Base-by-base conservation (phyloP, 2,113 vertebrate species). In the Nycticryphes semicollaris region DNA sequence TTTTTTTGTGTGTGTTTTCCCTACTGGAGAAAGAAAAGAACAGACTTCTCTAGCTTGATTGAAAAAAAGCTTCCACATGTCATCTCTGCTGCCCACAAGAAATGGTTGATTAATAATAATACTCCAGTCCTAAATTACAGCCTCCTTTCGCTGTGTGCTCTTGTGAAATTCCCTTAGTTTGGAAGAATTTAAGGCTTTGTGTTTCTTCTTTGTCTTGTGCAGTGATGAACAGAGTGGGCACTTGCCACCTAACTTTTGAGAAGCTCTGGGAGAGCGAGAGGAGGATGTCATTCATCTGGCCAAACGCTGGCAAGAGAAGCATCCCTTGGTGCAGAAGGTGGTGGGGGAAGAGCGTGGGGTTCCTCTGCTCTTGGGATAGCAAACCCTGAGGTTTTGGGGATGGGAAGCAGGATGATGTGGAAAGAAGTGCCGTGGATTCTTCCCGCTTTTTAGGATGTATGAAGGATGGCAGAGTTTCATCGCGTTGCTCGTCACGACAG, bases 21-120 rank as follows among this genome's bases (percentile, higher is more conserved):
- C 27, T 30, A 31, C 48, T 7, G 31, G 53, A 31, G 66, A 53
- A 67, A 76, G n/a, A 18, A 43, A 39, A 59, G 45, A 83, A 24
- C n/a, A 67, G 68, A 14, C 12, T 16, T 77, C 37, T 5, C 81
- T 66, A 10, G 35, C 5, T 1, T 1, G 27, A 33, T n/a, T n/a
- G 76, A 51, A 22, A 53, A 67, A 39, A 62, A 56, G 60, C 72
- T 77, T 92, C 75, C 82, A 30, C 17, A 0, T 77, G 53, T 97
- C 86, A 60, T 78, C 66, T 41, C 33, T 19, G 76, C 94, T 89
- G 79, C 92, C 86, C 73, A 53, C 77, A 37, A 84, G 53, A 37
- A 87, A 48, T 14, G 6, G 41, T 68, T 89, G 51, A 56, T 90
- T 74, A 86, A 70, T 92, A 70, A 54, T 59, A 43, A 56, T 16